Evolutionary conservation across 2,797 vertebrate genomes (phyloP), one percentile per base, ranked within the genome.

Genomic region (Distichodus sexfasciatus): DNA sequence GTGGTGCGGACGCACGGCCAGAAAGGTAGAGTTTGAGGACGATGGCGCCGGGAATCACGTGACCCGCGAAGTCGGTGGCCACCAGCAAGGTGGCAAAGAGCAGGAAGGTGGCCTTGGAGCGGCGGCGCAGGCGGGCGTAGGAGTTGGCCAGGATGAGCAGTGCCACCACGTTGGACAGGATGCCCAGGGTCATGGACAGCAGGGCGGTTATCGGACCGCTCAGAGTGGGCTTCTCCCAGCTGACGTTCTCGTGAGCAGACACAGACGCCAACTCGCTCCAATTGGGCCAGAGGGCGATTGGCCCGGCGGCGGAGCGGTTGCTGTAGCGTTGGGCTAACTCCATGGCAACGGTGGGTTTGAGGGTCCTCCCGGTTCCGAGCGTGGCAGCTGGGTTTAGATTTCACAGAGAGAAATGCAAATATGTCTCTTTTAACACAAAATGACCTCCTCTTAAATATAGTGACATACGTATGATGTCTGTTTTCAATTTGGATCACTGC

Each of bases 71-170:
- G 75, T 96, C 94, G 0, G 93, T 94, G 66, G 88, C 83, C 71
- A 96, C 88, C 66, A 96, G 86, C 1, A 93, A 93, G 36, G 90
- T 91, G 41, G 93, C 92, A 23, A 94, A 93, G 14, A 95, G 81
- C 17, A 95, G 91, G 85, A 95, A 96, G 0, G 91, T 91, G 69
- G 92, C 93, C 43, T 94, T 92, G 14, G 93, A 92, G 26, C 94
- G 91, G n/a, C 94, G 85, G 1, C 91, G 90, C 64, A 93, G 86
- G 2, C 85, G 84, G 5, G 85, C 84, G 12, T 94, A 92, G 2
- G 93, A 91, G 24, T 90, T 93, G 0, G 81, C 90, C 55, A 96
- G 87, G 81, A 96, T 93, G 44, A 89, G 83, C 58, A 96, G 87
- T 0, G 94, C 94, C 72, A 95, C 86, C 1, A 93, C 86, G 73